Conservation (phyloP, 2,797 vertebrate genomes). For the Sebastes alutus region DNA sequence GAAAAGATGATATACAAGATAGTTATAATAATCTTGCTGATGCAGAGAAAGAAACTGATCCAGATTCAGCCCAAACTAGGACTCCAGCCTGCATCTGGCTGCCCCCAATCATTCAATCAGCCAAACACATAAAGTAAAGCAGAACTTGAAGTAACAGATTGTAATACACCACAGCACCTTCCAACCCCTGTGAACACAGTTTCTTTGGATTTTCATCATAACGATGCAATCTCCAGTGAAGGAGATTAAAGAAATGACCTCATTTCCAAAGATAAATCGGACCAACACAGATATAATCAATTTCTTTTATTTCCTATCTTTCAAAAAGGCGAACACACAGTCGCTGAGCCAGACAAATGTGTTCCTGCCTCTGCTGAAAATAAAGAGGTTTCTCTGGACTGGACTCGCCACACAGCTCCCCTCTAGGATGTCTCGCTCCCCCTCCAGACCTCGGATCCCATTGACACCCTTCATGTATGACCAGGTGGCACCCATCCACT, state of each 20-base stretch:
- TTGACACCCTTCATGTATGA: conserved; percentile 77
- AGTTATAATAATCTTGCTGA: neutral
- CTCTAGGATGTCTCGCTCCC: conserved; percentile 32
- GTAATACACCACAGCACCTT: conserved; percentile 40
- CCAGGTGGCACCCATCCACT: conserved; percentile 75
- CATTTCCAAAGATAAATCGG: conserved; percentile 63
- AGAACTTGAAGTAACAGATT: conserved; percentile 41
- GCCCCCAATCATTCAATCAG: conserved; percentile 48
- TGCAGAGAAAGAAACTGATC: conserved; percentile 15
- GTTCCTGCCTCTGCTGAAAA: conserved; percentile 37
- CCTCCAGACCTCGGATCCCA: conserved; percentile 45
- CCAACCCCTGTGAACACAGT: conserved; percentile 36
- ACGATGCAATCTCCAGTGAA: conserved; percentile 63
- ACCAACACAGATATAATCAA: conserved; percentile 62
- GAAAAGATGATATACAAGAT: neutral
- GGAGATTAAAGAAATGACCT: conserved; percentile 66
- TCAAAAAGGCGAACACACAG: conserved; percentile 44
- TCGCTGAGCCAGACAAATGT: conserved; percentile 44
- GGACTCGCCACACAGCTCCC: conserved; percentile 16
- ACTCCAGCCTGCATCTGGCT: conserved; percentile 28
- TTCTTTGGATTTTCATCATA: conserved; percentile 62
- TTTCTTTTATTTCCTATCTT: conserved; percentile 68
- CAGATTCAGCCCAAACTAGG: conserved; percentile 27
- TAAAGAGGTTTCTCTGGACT: conserved; percentile 42
- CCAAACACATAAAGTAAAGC: conserved; percentile 28